A percentile compares a stretch with the other conserved stretches of the same genome.
Conservation (phyloP, 2,888 invertebrate species). For the Coenonympha glycerion region DNA sequence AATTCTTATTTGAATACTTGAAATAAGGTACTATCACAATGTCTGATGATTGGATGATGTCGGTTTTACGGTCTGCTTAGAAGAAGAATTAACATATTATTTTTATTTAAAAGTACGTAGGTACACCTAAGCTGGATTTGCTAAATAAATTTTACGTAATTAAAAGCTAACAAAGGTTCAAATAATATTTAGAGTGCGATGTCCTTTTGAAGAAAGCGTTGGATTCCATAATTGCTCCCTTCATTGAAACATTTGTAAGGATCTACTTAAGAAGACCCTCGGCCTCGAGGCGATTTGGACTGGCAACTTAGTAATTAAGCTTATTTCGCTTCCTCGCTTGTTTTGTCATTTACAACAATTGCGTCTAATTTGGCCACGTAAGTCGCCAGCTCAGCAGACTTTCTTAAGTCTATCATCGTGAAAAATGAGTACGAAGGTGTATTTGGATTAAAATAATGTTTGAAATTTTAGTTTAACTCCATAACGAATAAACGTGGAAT, state of each 20-base stretch:
- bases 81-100: too few species aligned
- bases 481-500: too few species aligned
- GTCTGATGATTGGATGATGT: too few species aligned
- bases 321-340: constrained; percentile 63
- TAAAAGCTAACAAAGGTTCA: constrained; percentile 5
- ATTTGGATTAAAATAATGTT: too few species aligned
- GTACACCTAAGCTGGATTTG: too few species aligned
- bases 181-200: constrained; percentile 33
- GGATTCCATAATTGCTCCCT: constrained; percentile 62
- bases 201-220: constrained; percentile 50
- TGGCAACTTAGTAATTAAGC: constrained; percentile 69
- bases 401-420: not conserved
- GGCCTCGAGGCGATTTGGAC: constrained; percentile 55
- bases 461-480: too few species aligned
- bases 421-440: not conserved
- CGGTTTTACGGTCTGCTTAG: too few species aligned
- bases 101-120: too few species aligned
- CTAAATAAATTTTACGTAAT: too few species aligned
- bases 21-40: not conserved
- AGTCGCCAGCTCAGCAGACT: constrained; percentile 5
- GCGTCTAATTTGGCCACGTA: constrained; percentile 39
- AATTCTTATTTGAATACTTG: not conserved
- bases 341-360: constrained; percentile 58
- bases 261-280: constrained; percentile 54
- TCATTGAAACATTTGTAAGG: constrained; percentile 62